These are phyloP conservation scores for Myotis davidii DNA, from an alignment of 2,113 vertebrate species.

Conservation along the genomic window DNA sequence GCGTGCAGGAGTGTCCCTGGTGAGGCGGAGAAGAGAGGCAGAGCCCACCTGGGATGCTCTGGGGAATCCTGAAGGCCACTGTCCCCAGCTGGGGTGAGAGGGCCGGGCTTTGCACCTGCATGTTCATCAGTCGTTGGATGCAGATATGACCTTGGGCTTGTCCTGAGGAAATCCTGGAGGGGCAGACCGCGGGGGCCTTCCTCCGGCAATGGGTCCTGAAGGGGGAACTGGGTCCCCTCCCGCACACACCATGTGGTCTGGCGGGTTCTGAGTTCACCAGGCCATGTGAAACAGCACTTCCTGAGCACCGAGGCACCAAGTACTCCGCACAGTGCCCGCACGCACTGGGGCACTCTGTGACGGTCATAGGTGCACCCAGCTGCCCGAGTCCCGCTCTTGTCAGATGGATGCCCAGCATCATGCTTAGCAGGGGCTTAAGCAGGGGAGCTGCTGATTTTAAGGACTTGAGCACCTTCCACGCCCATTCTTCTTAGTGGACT, in stretches of 20 bases:
- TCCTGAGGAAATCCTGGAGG: neutral
- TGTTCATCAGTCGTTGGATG: neutral
- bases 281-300: neutral
- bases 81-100: no score
- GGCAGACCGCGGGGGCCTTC: neutral
- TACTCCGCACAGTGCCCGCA: neutral
- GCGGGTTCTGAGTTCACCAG: neutral
- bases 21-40: neutral
- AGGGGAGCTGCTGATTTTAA: neutral
- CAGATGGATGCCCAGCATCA: rapidly evolving
- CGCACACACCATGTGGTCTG: rapidly evolving
- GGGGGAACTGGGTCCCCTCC: neutral
- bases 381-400: neutral
- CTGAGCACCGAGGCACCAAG: neutral
- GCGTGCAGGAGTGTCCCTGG: neutral
- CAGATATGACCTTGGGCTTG: neutral
- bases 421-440: neutral
- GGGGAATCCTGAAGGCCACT: neutral
- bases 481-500: neutral
- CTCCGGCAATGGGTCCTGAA: neutral
- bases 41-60: neutral
- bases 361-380: neutral
- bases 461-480: neutral
- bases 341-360: rapidly evolving
- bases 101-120: neutral